A percentile compares a stretch with the other conserved stretches of the same genome.
These are phyloP conservation scores for Phengaris alcon DNA, from an alignment of 2,888 invertebrate species.

Conservation along the genomic window DNA sequence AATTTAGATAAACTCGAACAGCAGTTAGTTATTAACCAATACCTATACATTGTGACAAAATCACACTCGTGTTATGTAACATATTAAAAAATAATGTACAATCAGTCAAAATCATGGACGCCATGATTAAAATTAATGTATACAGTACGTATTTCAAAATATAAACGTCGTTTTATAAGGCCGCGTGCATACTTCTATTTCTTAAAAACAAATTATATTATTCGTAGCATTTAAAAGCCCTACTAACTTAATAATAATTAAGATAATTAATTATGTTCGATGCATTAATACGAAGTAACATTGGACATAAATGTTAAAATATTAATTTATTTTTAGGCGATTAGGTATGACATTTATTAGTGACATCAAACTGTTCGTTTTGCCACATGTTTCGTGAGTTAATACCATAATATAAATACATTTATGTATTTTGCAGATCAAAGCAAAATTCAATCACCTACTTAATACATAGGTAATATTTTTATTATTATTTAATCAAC, in stretches of 20 bases:
- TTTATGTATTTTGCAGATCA: background rate
- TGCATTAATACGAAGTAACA: too few species aligned
- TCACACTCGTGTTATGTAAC: conserved; percentile 15
- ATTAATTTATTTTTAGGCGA: too few species aligned
- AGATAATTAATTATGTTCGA: too few species aligned
- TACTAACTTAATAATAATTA: too few species aligned
- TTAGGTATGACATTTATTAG: too few species aligned
- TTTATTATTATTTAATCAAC: conserved; percentile 19
- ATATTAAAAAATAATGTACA: conserved; percentile 33
- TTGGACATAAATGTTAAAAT: too few species aligned
- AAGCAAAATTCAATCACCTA: background rate
- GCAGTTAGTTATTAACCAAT: too few species aligned
- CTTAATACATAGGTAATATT: background rate
- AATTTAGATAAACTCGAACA: too few species aligned
- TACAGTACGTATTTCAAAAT: conserved; percentile 32
- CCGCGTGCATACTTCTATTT: conserved; percentile 18
- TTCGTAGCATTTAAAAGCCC: background rate
- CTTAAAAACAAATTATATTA: background rate
- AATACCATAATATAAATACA: background rate
- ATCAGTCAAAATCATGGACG: conserved; percentile 36
- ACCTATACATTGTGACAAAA: conserved; percentile 22
- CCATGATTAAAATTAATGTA: conserved; percentile 31
- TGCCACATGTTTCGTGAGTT: too few species aligned
- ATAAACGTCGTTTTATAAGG: conserved; percentile 30
- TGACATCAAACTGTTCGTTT: too few species aligned